Evolutionary conservation across 2,797 vertebrate genomes (phyloP).

Genomic region (Betta splendens): DNA sequence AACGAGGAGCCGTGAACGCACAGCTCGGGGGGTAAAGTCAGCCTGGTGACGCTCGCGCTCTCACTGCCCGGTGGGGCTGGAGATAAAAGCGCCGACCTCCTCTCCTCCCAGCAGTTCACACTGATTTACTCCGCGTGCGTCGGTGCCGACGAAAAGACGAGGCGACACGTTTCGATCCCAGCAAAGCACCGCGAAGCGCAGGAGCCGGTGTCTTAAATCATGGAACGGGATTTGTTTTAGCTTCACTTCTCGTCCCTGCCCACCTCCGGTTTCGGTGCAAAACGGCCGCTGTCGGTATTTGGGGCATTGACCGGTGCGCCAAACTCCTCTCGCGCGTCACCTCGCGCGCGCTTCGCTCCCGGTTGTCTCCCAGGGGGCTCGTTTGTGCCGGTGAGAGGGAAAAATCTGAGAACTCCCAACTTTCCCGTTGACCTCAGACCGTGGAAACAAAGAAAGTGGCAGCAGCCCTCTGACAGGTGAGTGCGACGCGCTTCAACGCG

Average conservation of each 20-base stretch:
- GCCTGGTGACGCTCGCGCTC: constrained; percentile 54
- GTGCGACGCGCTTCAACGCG: constrained; percentile 9
- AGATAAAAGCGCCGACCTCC: constrained; percentile 48
- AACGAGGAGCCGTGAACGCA: constrained; percentile 24
- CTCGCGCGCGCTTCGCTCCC: constrained; percentile 29
- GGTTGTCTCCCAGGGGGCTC: constrained; percentile 13
- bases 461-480: constrained; percentile 59
- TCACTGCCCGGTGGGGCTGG: constrained; percentile 28
- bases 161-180: constrained; percentile 1
- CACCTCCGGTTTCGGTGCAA: too few species aligned
- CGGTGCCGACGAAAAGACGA: constrained; percentile 4
- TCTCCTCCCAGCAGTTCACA: constrained; percentile 58
- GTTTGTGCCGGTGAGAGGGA: neutral
- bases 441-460: constrained; percentile 17
- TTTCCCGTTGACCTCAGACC: constrained; percentile 11
- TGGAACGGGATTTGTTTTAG: constrained; percentile 10
- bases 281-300: constrained; percentile 22
- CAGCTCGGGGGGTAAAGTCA: constrained; percentile 35
- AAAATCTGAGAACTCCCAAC: constrained; percentile 10
- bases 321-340: constrained; percentile 23
- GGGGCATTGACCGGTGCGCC: constrained; percentile 40
- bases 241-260: constrained; percentile 20
- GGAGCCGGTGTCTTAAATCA: constrained; percentile 5
- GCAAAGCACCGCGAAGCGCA: neutral
- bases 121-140: constrained; percentile 23